Conservation (phyloP, 2,888 invertebrate genomes). For the Neoaliturus tenellus region DNA sequence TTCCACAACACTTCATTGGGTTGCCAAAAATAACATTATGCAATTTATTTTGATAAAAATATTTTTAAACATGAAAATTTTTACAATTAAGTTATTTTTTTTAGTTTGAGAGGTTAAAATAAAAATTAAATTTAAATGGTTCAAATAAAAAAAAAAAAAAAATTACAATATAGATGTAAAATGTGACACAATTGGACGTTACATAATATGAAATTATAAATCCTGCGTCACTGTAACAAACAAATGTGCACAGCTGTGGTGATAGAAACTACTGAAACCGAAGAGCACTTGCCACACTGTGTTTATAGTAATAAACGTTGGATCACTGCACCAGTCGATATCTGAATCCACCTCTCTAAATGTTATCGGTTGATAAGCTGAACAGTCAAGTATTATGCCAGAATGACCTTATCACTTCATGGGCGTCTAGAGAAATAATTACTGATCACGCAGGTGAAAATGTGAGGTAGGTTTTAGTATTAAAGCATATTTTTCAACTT, state of each 20-base stretch:
- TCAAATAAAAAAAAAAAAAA: too few species aligned
- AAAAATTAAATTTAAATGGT: too few species aligned
- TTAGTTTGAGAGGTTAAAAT: too few species aligned
- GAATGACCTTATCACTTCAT: conserved; percentile 3
- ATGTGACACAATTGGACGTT: too few species aligned
- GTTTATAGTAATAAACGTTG: background rate
- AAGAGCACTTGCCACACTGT: background rate
- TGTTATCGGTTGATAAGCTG: conserved; percentile 8
- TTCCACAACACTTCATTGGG: too few species aligned
- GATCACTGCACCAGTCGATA: background rate
- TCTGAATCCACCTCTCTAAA: background rate
- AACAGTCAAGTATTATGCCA: background rate
- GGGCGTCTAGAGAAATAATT: background rate
- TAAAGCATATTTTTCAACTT: too few species aligned
- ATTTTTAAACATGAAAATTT: too few species aligned
- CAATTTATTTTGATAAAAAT: too few species aligned
- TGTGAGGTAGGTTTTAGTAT: background rate
- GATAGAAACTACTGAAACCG: background rate
- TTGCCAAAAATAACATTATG: too few species aligned
- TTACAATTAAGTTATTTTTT: too few species aligned
- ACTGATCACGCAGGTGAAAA: background rate
- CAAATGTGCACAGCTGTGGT: background rate
- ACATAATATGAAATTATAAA: too few species aligned
- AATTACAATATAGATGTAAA: too few species aligned
- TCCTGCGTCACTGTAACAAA: background rate